Evolutionary conservation across 2,113 vertebrate genomes (phyloP), one percentile per base, ranked within the genome.

Genomic region (Calypte anna): DNA sequence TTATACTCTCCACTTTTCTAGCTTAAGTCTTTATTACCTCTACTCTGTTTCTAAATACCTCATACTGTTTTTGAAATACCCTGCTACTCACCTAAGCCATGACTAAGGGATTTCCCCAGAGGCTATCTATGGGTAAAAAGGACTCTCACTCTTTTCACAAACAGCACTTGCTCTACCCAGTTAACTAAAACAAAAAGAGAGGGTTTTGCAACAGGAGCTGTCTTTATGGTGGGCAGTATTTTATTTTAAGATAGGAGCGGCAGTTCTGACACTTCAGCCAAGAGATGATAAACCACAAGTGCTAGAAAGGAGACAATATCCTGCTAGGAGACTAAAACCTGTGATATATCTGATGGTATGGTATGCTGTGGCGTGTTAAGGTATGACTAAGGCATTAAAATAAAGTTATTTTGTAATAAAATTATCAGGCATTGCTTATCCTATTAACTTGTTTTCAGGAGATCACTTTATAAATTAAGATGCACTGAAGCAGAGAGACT

Each of bases 21-120:
- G 74, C 61, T 83, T 23, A 33, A 30, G 58, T 48, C 74, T 87
- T 90, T 61, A 84, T 96, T 84, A 92, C 78, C 54, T 96, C 81
- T 94, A 88, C 58, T 72, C 91, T 74, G 88, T 86, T 86, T 95
- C 91, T 88, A 92, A 79, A 80, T 76, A 80, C 57, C 80, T 94
- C 83, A 46, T 48, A 57, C 28, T 76, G 73, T 82, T 94, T 97
- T 97, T 96, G 57, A 97, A 97, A 96, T 59, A 94, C 66, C 81
- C 91, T 92, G 93, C 88, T 92, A 87, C 86, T 91, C 82, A 94
- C 72, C 92, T 95, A 87, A 95, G 89, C 94, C 86, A 97, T 96
- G 97, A 96, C 85, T 91, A 85, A 97, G 94, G 96, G 91, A 97
- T 97, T 97, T 94, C 89, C 96, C 94, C 94, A 93, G 89, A 96